Evolutionary conservation across 2,113 vertebrate species (phyloP), one percentile per base, ranked within the genome.

Genomic region (Chelonoidis abingdonii): DNA sequence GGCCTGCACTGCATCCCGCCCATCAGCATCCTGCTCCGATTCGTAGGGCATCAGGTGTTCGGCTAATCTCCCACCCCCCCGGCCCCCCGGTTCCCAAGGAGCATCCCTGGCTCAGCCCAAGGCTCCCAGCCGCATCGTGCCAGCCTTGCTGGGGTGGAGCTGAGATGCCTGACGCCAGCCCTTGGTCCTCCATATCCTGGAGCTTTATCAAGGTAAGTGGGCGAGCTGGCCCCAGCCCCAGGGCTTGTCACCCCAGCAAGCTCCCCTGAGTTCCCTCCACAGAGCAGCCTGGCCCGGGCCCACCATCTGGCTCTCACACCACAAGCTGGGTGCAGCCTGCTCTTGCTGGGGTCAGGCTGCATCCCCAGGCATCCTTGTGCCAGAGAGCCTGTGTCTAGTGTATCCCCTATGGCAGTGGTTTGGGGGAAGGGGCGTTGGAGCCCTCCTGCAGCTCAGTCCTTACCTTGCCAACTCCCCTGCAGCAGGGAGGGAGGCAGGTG

Each of bases 91-190:
- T 22, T 24, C 10, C 17, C 49, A 25, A 35, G 41, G 49, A 31
- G 38, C 38, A 17, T 27, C 41, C 16, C 54, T 44, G 62, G 31
- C 59, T 35, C 54, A 10, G 54, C 24, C 54, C 22, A 24, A 25
- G 83, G 38, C 38, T 21, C 8, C 38, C 10, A 49, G 13, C 44
- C 11, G 22, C 10, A 16, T 5, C 3, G 47, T 53, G 53, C 5
- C 31, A 56, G 41, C 57, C 56, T 24, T 4, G 13, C 13, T 44
- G 29, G 4, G 95, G 92, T 94, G 89, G 41, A 94, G 96, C 96
- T 97, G 98, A 97, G 93, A 98, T 98, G 98, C 98, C 98, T 96
- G 97, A 98, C 95, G 97, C 97, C 93, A 97, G 29, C 91, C 92
- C 84, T 96, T 91, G 95, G 95, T 88, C 96, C 88, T 92, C 96